Base-by-base conservation (phyloP, 2,888 invertebrate species). In the Acanthosepion pharaonis region DNA sequence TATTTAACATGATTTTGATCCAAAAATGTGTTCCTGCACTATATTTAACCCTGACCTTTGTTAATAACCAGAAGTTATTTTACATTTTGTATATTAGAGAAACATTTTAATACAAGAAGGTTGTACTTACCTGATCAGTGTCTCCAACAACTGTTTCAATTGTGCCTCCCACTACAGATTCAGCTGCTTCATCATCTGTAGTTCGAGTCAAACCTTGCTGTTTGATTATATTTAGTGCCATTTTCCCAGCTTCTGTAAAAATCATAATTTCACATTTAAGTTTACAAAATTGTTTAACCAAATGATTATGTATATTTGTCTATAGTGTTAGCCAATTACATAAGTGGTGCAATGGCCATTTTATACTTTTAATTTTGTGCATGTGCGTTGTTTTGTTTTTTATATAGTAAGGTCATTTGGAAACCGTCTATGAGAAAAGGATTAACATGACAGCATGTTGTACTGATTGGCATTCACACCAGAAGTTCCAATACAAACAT, bases 241-340 rank as follows among this genome's bases (percentile, higher is more conserved):
- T 96, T 95, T 97, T 97, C 55, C 97, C 97, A 55, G 97, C 97
- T 96, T 97, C 97, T n/a, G 78, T 33, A 78, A 78, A n/a, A 11
- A 78, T 78, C 78, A 78, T n/a, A 78, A 78, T n/a, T 15, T 55
- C 20, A 59, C 20, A 59, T 20, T 59, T 6, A 59, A 59, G 59
- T 59, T 78, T 5, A 78, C 33, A 78, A 0, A 15, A n/a, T n/a
- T 78, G n/a, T n/a, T 33, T n/a, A 78, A 33, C 11, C 78, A n/a
- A 78, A 15, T 78, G 23, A 59, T 59, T 59, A 23, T 5, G 23
- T 25, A 6, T 23, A 23, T 59, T 4, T 59, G 23, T 59, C 59
- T 59, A 59, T 23, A 59, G 23, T 55, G 20, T 55, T 55, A 55
- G 20, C 55, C 55, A 42, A 42, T 42, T 42, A 42, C 42, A 42